Evolutionary conservation across 2,888 invertebrate species (phyloP).

Genomic region (Melanotus villosus): DNA sequence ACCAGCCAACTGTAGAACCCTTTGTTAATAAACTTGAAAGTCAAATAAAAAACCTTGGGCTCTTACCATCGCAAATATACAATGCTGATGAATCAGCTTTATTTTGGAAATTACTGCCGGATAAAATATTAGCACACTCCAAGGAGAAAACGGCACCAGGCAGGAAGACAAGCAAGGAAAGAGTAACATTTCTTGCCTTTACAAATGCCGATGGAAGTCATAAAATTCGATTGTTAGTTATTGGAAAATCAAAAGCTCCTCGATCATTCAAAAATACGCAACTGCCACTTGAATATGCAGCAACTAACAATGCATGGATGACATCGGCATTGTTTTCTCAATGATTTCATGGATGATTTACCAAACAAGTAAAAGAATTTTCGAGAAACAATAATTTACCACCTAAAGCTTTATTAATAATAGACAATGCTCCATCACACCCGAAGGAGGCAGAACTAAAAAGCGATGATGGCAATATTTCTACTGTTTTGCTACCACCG

Average conservation of each 20-base stretch:
- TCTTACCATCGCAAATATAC: constrained; percentile 24
- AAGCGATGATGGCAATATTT: constrained; percentile 41
- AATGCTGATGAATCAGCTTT: no score
- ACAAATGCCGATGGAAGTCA: constrained; percentile 34
- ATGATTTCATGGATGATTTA: constrained; percentile 34
- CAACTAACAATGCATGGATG: constrained; percentile 26
- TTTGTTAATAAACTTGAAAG: constrained; percentile 20
- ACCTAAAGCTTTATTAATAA: constrained; percentile 29
- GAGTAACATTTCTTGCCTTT: constrained; percentile 32
- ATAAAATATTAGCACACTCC: neutral
- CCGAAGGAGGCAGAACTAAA: constrained; percentile 27
- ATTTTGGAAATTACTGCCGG: constrained; percentile 34
- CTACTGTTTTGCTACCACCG: constrained; percentile 42
- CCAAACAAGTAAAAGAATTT: constrained; percentile 23
- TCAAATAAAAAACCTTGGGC: neutral
- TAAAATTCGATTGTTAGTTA: constrained; percentile 27
- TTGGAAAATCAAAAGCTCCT: constrained; percentile 19
- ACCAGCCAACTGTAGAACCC: constrained; percentile 16
- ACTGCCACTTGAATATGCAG: constrained; percentile 35
- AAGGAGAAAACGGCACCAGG: constrained; percentile 5
- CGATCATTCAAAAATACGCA: constrained; percentile 15
- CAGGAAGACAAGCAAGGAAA: constrained; percentile 29
- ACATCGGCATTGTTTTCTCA: constrained; percentile 1
- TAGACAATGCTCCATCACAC: constrained; percentile 19
- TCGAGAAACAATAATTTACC: neutral